A percentile compares a stretch with the other conserved stretches of the same genome.
Evolutionary conservation across 2,888 invertebrate genomes (phyloP).

Genomic region (Cremastobaeus sp.): DNA sequence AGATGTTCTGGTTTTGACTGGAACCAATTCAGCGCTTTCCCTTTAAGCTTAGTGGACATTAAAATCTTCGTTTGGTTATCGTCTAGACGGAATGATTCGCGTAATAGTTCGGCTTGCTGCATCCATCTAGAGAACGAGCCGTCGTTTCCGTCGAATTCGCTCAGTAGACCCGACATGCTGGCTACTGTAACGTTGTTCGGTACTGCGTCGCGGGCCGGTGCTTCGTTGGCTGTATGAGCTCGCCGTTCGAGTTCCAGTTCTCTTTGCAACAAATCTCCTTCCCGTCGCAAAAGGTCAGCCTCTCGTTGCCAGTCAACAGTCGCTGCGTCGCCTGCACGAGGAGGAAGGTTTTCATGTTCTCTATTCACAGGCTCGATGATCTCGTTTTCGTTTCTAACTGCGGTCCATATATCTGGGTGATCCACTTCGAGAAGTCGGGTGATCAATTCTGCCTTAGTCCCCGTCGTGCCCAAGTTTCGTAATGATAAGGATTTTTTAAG

Average conservation of each 20-base stretch:
- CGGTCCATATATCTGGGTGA: background rate
- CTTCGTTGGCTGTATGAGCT: too few relatives aligned
- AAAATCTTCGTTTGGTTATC: constrained; percentile 47
- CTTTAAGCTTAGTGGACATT: constrained; percentile 27
- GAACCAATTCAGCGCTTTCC: constrained; percentile 16
- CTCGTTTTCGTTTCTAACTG: background rate
- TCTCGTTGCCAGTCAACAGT: background rate
- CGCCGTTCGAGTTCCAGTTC: background rate
- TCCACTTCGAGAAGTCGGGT: background rate
- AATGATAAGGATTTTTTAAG: background rate
- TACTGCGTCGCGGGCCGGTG: too few relatives aligned
- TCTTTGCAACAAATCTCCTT: background rate
- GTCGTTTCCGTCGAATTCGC: constrained; percentile 41
- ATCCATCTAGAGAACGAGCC: constrained; percentile 49
- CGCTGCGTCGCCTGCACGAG: background rate
- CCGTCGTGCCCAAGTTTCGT: background rate
- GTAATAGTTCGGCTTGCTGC: constrained; percentile 42
- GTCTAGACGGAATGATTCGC: constrained; percentile 30
- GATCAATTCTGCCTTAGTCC: background rate
- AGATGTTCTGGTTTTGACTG: constrained; percentile 18
- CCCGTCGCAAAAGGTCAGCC: background rate
- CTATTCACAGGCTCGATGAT: too few relatives aligned
- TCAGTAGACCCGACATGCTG: too few relatives aligned
- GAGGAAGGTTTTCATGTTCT: background rate
- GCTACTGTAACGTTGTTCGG: too few relatives aligned